Conservation (phyloP, 1,140 invertebrate genomes). For the Daktulosphaira vitifoliae region DNA sequence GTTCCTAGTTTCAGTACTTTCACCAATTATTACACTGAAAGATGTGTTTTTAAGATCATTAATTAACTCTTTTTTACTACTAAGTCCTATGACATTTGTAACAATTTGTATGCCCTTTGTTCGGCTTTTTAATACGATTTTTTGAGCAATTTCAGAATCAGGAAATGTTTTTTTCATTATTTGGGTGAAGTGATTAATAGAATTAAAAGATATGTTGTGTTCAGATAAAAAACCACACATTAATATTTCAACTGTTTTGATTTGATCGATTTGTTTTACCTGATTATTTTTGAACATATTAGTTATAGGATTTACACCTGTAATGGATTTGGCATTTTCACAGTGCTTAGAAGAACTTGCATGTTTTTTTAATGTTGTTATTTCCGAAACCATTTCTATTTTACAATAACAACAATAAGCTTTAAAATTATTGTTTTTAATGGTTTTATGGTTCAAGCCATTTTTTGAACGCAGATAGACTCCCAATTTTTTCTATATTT, state of each 20-base stretch:
- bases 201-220: background rate
- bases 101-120: background rate
- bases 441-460: background rate
- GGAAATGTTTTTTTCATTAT: background rate
- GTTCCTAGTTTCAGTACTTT: background rate
- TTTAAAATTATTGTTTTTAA: background rate
- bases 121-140: background rate
- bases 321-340: background rate
- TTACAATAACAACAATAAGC: constrained; percentile 1
- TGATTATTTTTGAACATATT: background rate
- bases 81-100: background rate
- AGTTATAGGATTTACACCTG: background rate
- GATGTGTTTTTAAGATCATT: background rate
- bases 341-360: background rate
- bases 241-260: background rate
- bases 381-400: background rate
- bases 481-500: background rate
- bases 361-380: constrained; percentile 5
- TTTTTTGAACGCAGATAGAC: background rate
- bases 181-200: background rate
- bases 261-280: background rate
- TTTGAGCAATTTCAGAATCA: background rate
- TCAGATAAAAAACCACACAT: background rate
- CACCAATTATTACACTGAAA: background rate
- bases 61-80: background rate